Conservation (phyloP, 2,113 vertebrate species). For the Gnathonemus echidnorhynchus region DNA sequence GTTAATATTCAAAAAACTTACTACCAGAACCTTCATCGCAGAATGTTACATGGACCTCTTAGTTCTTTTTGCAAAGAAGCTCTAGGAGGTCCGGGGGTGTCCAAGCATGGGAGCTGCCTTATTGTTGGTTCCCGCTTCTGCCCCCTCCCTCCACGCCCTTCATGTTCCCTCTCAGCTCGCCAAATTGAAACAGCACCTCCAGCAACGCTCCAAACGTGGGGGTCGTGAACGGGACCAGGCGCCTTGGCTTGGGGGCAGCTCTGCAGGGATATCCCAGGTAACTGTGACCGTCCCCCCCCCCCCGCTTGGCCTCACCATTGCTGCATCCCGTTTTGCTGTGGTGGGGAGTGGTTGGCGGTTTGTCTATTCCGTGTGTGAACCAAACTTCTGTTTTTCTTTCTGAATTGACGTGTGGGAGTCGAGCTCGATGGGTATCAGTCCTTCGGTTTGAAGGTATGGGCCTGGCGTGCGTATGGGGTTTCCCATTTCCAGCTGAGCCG, state of each 20-base stretch:
- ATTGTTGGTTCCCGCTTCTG: not conserved
- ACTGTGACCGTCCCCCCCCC: conserved; percentile 19
- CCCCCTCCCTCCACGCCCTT: not conserved
- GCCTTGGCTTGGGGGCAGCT: conserved; percentile 42
- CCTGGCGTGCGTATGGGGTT: not conserved
- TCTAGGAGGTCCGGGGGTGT: not conserved
- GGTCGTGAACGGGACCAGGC: conserved; percentile 67
- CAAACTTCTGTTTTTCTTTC: not conserved
- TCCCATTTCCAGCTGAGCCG: not conserved
- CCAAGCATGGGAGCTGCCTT: not conserved
- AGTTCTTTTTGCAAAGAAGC: not conserved
- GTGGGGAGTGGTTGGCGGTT: not conserved
- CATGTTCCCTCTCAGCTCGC: conserved; percentile 55
- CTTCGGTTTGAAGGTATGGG: not conserved
- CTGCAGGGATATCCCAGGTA: conserved; percentile 55
- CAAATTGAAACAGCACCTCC: conserved; percentile 79
- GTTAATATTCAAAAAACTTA: not conserved
- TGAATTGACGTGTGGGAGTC: not conserved
- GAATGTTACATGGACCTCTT: not conserved
- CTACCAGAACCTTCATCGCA: not conserved
- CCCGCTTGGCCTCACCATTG: not conserved
- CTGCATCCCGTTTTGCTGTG: not conserved
- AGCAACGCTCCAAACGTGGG: conserved; percentile 56
- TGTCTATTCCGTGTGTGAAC: not conserved
- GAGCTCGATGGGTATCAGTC: not conserved